Evolutionary conservation across 2,797 vertebrate species (phyloP), one percentile per base, ranked within the genome.

Genomic region (Mormyrops attenuatus): DNA sequence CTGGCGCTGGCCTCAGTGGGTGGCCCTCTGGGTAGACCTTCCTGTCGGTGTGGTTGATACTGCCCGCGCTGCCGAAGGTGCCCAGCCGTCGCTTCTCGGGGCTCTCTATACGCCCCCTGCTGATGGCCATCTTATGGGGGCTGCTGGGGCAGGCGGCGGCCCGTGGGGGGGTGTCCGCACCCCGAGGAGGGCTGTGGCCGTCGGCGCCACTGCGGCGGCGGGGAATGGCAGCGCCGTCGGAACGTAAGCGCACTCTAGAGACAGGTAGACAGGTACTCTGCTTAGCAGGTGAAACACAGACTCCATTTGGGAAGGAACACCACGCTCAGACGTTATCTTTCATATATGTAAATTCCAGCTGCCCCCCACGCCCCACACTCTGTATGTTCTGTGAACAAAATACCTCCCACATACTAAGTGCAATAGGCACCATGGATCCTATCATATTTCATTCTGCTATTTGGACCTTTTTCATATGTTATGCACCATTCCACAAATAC

Each of bases 101-200:
- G 87, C 98, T 99, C 89, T 99, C 98, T 15, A 98, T 95, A 85
- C 97, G 96, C 85, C 95, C 93, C 90, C 98, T 96, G 93, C 90
- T 97, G 90, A 98, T 95, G 5, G 96, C 96, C 85, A 98, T 95
- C 93, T 99, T 98, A 95, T 98, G 98, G 80, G 98, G 98, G 93
- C 98, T 99, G 96, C 98, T 98, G 91, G 98, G 98, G 91, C 98
- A 99, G 91, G 98, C 98, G 0, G 97, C 97, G 0, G 98, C 98
- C 38, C 98, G 96, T 0, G 98, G 98, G 0, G 98, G 98, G 0
- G 96, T 96, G 93, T 96, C 96, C 80, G 97, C 89, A 22, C 94
- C 96, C 90, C 98, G 95, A 55, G 98, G 97, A 0, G 98, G 98
- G 93, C 98, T 99, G 94, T 99, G 97, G 20, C 97, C 96, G 89